Conservation (phyloP, 2,797 vertebrate species). For the Malurus leucopterus region DNA sequence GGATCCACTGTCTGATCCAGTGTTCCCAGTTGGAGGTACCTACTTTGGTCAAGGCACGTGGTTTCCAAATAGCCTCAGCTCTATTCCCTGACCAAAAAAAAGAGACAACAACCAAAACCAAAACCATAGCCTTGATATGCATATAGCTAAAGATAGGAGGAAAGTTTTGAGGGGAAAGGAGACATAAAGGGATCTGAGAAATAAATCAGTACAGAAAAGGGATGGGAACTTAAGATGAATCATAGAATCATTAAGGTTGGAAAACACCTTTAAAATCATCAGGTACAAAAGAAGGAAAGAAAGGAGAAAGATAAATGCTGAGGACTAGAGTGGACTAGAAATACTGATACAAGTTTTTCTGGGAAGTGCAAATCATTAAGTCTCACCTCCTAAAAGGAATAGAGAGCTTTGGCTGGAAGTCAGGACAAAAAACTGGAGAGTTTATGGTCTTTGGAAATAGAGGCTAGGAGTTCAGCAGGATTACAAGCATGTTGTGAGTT, state of each 20-base stretch:
- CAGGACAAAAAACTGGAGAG: not conserved
- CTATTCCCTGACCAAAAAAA: not conserved
- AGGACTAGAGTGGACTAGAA: not conserved
- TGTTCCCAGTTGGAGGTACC: not conserved
- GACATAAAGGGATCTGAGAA: not conserved
- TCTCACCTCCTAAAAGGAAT: not conserved
- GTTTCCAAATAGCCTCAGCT: not conserved
- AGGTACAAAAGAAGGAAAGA: not conserved
- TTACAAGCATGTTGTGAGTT: not conserved
- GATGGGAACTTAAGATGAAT: not conserved
- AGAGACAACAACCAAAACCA: too few relatives aligned
- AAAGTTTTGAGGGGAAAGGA: not conserved
- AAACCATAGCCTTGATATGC: not conserved
- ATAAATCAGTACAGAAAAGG: not conserved
- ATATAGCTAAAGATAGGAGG: not conserved
- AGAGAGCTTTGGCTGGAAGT: not conserved
- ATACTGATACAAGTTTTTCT: not conserved
- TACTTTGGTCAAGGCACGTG: not conserved
- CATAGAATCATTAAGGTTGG: not conserved
- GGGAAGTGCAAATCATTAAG: not conserved
- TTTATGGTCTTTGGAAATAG: not conserved
- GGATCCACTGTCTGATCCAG: not conserved
- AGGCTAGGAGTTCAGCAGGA: not conserved
- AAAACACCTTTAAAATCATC: not conserved
- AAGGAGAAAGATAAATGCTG: not conserved